phyloP scores from a whole-genome alignment of 2,797 vertebrate species.

The Acipenser transmontanus region DNA sequence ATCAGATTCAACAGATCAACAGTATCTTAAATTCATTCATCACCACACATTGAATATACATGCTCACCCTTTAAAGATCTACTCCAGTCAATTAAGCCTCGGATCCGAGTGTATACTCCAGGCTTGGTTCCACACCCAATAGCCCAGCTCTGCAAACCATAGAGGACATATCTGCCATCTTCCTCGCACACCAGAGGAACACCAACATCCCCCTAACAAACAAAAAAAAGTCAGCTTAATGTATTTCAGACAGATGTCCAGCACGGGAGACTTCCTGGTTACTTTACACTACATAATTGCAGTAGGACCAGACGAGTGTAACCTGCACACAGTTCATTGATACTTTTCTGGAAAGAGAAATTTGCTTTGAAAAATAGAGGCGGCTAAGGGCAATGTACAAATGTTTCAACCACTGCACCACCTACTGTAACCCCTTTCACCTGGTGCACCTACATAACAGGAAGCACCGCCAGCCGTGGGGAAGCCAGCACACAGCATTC shows the following conservation, averaged over 20 bases:
- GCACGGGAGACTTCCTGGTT: not conserved
- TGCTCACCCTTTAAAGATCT: constrained; percentile 21
- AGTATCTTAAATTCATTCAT: too few relatives aligned
- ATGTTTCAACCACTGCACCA: too few relatives aligned
- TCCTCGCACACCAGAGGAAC: constrained; percentile 24
- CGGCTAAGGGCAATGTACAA: not conserved
- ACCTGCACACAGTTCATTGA: not conserved
- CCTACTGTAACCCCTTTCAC: too few relatives aligned
- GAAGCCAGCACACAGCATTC: constrained; percentile 26
- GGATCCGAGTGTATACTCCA: constrained; percentile 16
- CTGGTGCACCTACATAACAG: too few relatives aligned
- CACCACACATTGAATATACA: not conserved
- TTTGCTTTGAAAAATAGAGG: not conserved
- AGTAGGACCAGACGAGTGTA: not conserved
- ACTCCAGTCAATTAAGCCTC: constrained; percentile 25
- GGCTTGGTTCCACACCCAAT: constrained; percentile 23
- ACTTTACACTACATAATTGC: too few relatives aligned
- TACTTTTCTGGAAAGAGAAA: not conserved
- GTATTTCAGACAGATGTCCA: not conserved
- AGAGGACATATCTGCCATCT: constrained; percentile 17
- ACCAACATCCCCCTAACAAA: constrained; percentile 26
- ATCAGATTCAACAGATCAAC: not conserved
- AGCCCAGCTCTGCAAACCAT: constrained; percentile 15
- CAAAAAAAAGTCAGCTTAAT: not conserved
- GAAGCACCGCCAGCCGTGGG: constrained; percentile 5